Conservation (phyloP, 2,113 vertebrate species). For the Dinomys branickii region DNA sequence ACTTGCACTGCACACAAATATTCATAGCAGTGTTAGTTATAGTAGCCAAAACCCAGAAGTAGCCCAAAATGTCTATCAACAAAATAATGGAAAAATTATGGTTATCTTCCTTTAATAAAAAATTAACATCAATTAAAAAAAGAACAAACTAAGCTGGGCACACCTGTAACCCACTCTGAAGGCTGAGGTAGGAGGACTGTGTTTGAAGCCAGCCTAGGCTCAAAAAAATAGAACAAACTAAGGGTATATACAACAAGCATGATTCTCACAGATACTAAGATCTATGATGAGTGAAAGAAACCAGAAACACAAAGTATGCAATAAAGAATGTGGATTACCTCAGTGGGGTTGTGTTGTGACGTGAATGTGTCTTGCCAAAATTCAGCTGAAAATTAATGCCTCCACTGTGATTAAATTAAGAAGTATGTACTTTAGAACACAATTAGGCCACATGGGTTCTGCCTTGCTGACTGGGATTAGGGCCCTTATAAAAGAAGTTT, state of each 20-base stretch:
- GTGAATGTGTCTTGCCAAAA: not conserved
- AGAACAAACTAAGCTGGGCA: not conserved
- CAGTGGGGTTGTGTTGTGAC: not conserved
- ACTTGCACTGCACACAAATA: not conserved
- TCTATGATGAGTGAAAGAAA: not conserved
- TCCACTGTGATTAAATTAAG: not conserved
- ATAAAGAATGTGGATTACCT: not conserved
- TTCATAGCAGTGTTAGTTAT: not conserved
- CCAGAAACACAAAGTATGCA: not conserved
- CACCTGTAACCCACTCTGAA: not conserved
- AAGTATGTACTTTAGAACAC: not conserved
- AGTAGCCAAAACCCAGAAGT: not conserved
- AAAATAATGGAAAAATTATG: not conserved
- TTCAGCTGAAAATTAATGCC: not conserved
- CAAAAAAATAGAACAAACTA: too few species aligned
- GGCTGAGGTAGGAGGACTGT: not conserved
- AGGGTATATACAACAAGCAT: not conserved
- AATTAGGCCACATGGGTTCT: not conserved
- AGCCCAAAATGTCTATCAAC: not conserved
- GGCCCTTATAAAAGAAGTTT: not conserved
- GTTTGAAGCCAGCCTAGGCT: not conserved
- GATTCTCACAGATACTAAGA: not conserved
- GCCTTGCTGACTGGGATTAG: too few species aligned
- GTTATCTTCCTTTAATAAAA: not conserved
- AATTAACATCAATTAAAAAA: not conserved